Evolutionary conservation across 2,113 vertebrate species (phyloP).

Genomic region (Elachura formosa): DNA sequence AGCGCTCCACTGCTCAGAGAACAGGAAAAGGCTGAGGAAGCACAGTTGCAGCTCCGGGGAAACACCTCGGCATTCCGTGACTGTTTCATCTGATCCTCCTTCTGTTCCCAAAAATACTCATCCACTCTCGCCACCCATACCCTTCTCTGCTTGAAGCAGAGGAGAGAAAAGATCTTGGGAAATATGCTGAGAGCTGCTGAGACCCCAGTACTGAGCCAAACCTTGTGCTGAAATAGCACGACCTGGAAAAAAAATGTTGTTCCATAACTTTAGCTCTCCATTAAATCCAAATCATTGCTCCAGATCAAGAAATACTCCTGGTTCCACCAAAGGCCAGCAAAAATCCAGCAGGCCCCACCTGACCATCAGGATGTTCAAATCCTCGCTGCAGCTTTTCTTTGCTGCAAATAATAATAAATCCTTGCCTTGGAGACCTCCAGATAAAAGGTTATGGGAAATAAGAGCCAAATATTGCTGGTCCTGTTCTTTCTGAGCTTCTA

Average conservation of each 20-base stretch:
- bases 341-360: not conserved
- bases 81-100: not conserved
- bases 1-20: not conserved
- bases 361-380: not conserved
- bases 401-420: not conserved
- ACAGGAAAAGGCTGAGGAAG: not conserved
- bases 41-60: not conserved
- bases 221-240: not conserved
- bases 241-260: not conserved
- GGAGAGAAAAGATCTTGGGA: not conserved
- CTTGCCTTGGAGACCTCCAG: not conserved
- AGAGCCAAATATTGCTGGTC: not conserved
- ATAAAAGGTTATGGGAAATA: not conserved
- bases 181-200: not conserved
- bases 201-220: not conserved
- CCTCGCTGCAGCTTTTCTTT: not conserved
- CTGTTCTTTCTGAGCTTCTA: not conserved
- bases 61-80: accelerated
- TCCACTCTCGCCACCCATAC: not conserved
- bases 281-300: not conserved
- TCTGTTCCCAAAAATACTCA: not conserved
- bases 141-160: not conserved
- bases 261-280: not conserved
- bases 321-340: not conserved
- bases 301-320: not conserved